Evolutionary conservation across 2,797 vertebrate genomes (phyloP).

Genomic region (Microchirus variegatus): DNA sequence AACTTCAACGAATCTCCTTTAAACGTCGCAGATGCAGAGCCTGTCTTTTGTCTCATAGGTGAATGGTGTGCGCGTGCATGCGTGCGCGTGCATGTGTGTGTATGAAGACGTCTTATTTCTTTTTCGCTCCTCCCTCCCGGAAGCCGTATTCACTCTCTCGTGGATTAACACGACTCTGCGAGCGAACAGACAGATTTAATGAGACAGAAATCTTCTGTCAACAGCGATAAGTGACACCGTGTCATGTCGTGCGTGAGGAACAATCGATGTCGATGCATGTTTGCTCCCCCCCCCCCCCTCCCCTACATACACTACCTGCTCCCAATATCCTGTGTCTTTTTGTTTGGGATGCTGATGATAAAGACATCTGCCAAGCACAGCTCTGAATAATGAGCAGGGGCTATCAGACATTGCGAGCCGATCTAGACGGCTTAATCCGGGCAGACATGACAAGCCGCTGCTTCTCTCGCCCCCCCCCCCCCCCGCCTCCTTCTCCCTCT

Average conservation of each 20-base stretch:
- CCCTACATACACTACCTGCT: too few relatives aligned
- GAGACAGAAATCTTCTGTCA: neutral
- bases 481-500: too few relatives aligned
- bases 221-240: neutral
- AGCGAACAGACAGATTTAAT: neutral
- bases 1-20: too few relatives aligned
- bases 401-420: conserved; percentile 65
- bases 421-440: conserved; percentile 63
- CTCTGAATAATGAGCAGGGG: conserved; percentile 65
- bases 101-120: too few relatives aligned
- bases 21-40: too few relatives aligned
- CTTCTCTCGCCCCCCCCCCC: conserved; percentile 18
- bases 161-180: too few relatives aligned
- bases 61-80: too few relatives aligned
- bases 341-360: conserved; percentile 39
- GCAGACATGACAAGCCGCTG: conserved; percentile 60
- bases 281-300: too few relatives aligned
- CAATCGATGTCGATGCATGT: conserved; percentile 1
- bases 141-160: too few relatives aligned
- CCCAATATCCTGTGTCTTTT: conserved; percentile 20
- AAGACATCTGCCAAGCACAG: conserved; percentile 61
- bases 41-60: too few relatives aligned
- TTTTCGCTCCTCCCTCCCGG: too few relatives aligned
- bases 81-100: too few relatives aligned
- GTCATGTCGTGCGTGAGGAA: neutral